Base-by-base conservation (phyloP, 2,888 invertebrate species). In the Mechanitis messenoides region DNA sequence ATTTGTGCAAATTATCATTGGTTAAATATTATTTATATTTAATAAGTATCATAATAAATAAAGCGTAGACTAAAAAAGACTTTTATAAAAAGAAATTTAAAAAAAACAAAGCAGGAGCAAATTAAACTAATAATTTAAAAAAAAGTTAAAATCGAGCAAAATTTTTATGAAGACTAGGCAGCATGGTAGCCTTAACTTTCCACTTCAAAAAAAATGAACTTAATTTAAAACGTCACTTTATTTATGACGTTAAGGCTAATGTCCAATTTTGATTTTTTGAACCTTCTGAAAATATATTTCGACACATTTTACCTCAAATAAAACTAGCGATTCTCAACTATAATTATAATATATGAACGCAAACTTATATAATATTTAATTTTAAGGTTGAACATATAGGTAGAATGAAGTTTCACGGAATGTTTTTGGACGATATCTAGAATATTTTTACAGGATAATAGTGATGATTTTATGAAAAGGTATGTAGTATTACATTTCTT, bases 221-320 rank as follows among this genome's bases (percentile, higher is more conserved):
- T 28, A 12, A 7, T 47, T 9, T 28, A 28, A 35, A 11, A 31
- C 31, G 50, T 50, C 50, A 50, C 50, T 31, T 7, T 1, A 50
- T 7, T 50, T 31, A 11, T 50, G 50, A 50, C 50, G 31, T 50
- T 50, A 50, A 50, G 6, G 28, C 50, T 50, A 50, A 50, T 50
- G 31, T 50, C 50, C 50, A 50, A 50, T 53, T 50, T 35, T 46
- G 50, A 58, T 45, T 57, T 50, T 50, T 50, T 31, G 50, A 50
- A 50, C 50, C 50, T 50, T 50, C 31, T 31, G 31, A 7, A 31
- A 50, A 28, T 50, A 50, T 20, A 31, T 50, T 47, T 11, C 47
- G 31, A 31, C 9, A 50, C 31, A 50, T 31, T 50, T 50, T 50
- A 7, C 31, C 31, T 31, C 4, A 50, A 50, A 50, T 28, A 9